Conservation (phyloP, 1,140 invertebrate species). For the Magallana ariakensis region DNA sequence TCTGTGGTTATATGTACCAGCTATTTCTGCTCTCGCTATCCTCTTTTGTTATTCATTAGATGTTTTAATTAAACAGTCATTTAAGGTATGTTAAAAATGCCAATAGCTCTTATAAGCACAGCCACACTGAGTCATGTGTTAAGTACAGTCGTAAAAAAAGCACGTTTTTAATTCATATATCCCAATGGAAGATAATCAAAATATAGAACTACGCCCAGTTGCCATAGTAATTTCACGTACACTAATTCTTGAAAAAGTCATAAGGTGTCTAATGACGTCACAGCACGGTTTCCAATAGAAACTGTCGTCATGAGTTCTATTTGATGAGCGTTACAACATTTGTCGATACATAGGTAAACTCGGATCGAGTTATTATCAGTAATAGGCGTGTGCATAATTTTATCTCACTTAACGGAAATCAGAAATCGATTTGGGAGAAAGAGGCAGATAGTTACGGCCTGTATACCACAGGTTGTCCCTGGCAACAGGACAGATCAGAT, state of each 20-base stretch:
- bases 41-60: slow-evolving; percentile 7
- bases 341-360: not conserved
- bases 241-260: not conserved
- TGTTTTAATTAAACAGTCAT: slow-evolving; percentile 27
- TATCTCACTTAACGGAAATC: not conserved
- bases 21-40: slow-evolving; percentile 19
- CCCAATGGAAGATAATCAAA: not conserved
- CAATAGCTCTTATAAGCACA: not conserved
- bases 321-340: not conserved
- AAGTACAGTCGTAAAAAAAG: not conserved
- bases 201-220: not conserved
- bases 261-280: slow-evolving; percentile 1
- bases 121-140: not conserved
- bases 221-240: not conserved
- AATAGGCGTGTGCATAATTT: not conserved
- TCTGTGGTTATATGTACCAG: not conserved
- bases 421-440: not conserved
- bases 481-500: not conserved
- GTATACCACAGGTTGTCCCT: not conserved
- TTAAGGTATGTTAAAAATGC: slow-evolving; percentile 1
- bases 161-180: too few species aligned
- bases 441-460: not conserved
- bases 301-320: slow-evolving; percentile 1
- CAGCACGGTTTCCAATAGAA: not conserved
- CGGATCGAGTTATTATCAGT: not conserved